phyloP scores from a whole-genome alignment of 1,140 invertebrate species.

The Maconellicoccus hirsutus region DNA sequence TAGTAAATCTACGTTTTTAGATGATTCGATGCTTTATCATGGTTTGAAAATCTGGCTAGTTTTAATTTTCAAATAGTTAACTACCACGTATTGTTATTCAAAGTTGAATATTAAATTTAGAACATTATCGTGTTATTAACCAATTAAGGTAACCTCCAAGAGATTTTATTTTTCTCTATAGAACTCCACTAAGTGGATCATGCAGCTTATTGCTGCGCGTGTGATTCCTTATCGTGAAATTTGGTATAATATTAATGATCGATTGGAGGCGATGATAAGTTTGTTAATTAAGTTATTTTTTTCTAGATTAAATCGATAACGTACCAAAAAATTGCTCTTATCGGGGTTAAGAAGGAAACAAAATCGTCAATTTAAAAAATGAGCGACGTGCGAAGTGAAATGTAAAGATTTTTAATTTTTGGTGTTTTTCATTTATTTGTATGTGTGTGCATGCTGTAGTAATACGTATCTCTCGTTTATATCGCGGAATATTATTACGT shows the following conservation, averaged over 20 bases:
- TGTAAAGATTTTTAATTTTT: too few relatives aligned
- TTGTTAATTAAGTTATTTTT: constrained; percentile 5
- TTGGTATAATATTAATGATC: background rate
- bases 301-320: background rate
- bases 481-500: too few relatives aligned
- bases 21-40: too few relatives aligned
- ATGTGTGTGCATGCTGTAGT: too few relatives aligned
- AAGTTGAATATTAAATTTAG: background rate
- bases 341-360: too few relatives aligned
- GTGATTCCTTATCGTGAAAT: background rate
- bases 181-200: background rate
- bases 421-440: too few relatives aligned
- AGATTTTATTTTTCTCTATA: constrained; percentile 1
- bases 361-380: too few relatives aligned
- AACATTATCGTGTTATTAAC: background rate
- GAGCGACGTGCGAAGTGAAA: too few relatives aligned
- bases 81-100: background rate
- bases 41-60: background rate
- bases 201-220: background rate
- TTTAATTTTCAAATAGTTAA: background rate
- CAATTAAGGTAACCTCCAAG: background rate
- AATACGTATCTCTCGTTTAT: too few relatives aligned
- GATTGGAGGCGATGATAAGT: background rate
- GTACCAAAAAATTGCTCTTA: too few relatives aligned
- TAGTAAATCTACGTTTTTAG: too few relatives aligned